Evolutionary conservation across 2,113 vertebrate species (phyloP), one percentile per base, ranked within the genome.

Genomic region (Brachyhypopomus gauderio): DNA sequence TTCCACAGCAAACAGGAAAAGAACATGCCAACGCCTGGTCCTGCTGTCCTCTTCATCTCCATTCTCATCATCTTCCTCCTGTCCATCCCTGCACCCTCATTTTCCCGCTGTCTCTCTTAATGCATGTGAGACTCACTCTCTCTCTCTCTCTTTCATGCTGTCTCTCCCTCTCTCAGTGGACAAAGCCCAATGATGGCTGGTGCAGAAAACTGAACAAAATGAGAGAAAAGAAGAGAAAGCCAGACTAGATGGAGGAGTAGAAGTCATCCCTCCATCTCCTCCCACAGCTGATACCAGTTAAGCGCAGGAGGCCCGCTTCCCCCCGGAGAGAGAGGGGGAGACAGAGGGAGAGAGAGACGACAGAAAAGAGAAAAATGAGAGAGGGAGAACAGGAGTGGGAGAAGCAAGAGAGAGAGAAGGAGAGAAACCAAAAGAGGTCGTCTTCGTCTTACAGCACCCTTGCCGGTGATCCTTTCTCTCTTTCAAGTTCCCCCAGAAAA

Each of bases 241-340:
- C 78, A 74, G 79, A 88, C 85, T n/a, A 25, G 62, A 85, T 86
- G 87, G 89, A 90, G 87, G 78, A 88, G 90, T 83, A 88, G 89
- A 92, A 90, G 91, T 89, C 85, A 86, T 86, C 87, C 88, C 91
- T 92, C 90, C 84, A 89, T 91, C 92, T 92, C 90, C 92, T 90
- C 85, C 85, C 85, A 89, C 89, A 91, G 90, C 93, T 89, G 89
- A 90, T 90, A 93, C 89, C 92, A 86, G 88, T 89, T 89, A 92
- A 52, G 86, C 83, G 83, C 86, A 72, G 82, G 88, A 86, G 88
- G 86, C 86, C 52, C 75, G n/a, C 84, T 79, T 59, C 80, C 81
- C 86, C 76, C 7, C 5, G 84, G 84, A 80, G 86, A 72, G 62
- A 79, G 58, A 73, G 71, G 38, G 84, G 34, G 85, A 41, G 64